A percentile compares a stretch with the other conserved stretches of the same genome.
Evolutionary conservation across 2,113 vertebrate genomes (phyloP).

Genomic region (Bubo blakistoni): DNA sequence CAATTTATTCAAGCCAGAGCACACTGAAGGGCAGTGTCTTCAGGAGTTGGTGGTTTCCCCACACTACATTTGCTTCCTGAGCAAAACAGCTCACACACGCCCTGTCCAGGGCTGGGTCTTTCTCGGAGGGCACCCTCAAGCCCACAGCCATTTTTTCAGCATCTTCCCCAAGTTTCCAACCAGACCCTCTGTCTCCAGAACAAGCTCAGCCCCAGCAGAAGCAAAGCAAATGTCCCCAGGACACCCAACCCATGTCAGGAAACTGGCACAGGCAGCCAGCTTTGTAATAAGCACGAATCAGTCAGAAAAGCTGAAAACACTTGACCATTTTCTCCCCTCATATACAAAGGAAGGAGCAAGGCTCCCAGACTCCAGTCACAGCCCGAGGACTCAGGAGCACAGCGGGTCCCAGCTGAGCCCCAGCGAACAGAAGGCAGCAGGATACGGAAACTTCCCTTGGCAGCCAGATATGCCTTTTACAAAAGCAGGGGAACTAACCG

Average conservation of each 20-base stretch:
- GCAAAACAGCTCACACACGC: background rate
- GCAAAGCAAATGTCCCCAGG: constrained; percentile 10
- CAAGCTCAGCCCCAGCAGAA: background rate
- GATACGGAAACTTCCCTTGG: constrained; percentile 58
- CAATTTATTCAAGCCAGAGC: background rate
- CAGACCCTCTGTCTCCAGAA: background rate
- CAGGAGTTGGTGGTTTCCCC: background rate
- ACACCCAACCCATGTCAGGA: constrained; percentile 8
- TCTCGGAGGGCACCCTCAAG: background rate
- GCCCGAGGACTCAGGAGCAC: background rate
- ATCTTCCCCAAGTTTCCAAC: background rate
- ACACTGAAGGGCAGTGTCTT: accelerated
- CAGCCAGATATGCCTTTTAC: background rate
- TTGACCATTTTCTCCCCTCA: background rate
- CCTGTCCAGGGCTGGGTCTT: background rate
- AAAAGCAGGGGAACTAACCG: constrained; percentile 38
- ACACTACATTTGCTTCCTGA: background rate
- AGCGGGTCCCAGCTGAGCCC: background rate
- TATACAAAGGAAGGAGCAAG: constrained; percentile 1
- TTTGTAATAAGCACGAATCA: background rate
- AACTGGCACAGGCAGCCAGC: background rate
- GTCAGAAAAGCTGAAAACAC: constrained; percentile 18
- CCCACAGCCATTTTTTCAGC: background rate
- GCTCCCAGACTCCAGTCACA: background rate
- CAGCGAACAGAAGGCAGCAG: constrained; percentile 19